Evolutionary conservation across 2,113 vertebrate species (phyloP).

Genomic region (Neotragus pygmaeus): DNA sequence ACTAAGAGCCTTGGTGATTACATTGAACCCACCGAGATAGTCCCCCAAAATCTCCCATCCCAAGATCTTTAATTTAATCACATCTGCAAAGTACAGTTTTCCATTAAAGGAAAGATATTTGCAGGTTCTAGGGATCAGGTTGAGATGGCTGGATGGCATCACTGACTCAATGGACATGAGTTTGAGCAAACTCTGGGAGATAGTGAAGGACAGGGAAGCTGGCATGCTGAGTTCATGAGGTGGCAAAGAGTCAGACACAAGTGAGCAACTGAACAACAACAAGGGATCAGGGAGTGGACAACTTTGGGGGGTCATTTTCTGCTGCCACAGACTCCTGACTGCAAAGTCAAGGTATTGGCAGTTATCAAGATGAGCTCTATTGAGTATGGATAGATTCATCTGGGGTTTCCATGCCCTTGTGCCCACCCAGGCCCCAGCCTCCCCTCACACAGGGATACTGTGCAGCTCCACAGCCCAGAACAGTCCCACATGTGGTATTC

Average conservation of each 20-base stretch:
- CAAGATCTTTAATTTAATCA: background rate
- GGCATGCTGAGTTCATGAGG: background rate
- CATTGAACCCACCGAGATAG: background rate
- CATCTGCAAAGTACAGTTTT: background rate
- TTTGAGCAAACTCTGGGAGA: background rate
- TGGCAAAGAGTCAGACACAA: background rate
- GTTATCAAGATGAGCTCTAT: background rate
- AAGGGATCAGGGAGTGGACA: background rate
- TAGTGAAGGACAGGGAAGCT: background rate
- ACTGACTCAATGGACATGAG: background rate
- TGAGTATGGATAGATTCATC: background rate
- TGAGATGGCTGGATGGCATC: background rate
- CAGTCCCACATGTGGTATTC: background rate
- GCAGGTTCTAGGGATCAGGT: background rate
- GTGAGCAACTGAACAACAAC: background rate
- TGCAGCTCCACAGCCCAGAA: background rate
- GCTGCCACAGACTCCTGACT: background rate
- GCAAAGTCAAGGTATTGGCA: background rate
- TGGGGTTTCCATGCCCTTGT: background rate
- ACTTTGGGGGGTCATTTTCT: background rate
- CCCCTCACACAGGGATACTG: background rate
- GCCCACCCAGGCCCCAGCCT: background rate
- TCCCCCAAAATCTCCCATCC: background rate
- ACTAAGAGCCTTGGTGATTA: background rate
- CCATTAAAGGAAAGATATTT: background rate